Percentiles rank a stretch among this genome's conserved stretches.
These are phyloP conservation scores for Chrysogorgia sp. DNA, from an alignment of 92 coral and sea anemone genomes.

Conservation along the genomic window DNA sequence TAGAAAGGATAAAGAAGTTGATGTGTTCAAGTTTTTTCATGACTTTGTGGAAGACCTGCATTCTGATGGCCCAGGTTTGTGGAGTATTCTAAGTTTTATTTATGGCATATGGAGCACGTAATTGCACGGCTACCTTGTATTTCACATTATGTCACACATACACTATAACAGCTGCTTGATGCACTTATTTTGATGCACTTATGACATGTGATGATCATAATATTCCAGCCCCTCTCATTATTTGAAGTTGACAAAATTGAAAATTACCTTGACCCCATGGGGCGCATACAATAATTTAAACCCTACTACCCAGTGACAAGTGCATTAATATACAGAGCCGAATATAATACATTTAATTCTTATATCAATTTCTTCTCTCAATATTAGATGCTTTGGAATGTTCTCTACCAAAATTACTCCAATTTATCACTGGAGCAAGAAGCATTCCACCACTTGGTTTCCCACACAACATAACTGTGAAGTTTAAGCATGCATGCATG, in stretches of 20 bases:
- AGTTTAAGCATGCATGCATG: constrained; percentile 29
- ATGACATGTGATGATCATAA: too few relatives aligned
- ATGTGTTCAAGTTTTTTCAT: constrained; percentile 64
- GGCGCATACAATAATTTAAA: too few relatives aligned
- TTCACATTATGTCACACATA: background rate
- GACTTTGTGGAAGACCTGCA: constrained; percentile 61
- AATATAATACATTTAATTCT: too few relatives aligned
- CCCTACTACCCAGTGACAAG: too few relatives aligned
- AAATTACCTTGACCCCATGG: too few relatives aligned
- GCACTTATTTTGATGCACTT: too few relatives aligned
- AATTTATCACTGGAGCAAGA: constrained; percentile 47
- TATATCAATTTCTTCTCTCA: too few relatives aligned
- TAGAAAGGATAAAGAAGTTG: constrained; percentile 57
- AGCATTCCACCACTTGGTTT: constrained; percentile 54
- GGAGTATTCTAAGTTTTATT: background rate
- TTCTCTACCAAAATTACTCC: constrained; percentile 14
- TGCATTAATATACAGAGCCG: too few relatives aligned
- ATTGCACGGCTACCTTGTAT: background rate
- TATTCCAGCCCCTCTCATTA: too few relatives aligned
- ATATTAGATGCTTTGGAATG: background rate
- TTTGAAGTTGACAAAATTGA: too few relatives aligned
- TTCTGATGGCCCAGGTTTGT: constrained; percentile 45
- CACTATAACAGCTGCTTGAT: too few relatives aligned
- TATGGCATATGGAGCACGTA: background rate
- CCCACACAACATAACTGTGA: constrained; percentile 24